phyloP scores from a whole-genome alignment of 2,797 vertebrate species.

The Diplodus sargus region DNA sequence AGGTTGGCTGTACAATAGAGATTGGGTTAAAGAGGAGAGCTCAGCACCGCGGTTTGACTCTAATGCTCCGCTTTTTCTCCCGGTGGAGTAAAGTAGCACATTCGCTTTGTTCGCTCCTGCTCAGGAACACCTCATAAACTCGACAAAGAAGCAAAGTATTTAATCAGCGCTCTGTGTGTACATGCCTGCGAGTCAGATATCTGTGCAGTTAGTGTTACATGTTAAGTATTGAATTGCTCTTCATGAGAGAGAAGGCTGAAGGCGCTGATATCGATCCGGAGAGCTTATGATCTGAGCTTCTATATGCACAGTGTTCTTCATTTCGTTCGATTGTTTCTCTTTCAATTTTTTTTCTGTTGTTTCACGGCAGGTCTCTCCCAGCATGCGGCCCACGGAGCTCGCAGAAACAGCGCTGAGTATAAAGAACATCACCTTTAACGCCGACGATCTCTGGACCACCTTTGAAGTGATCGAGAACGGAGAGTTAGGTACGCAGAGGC shows the following conservation, averaged over 20 bases:
- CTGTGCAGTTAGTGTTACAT: conserved; percentile 17
- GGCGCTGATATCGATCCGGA: conserved; percentile 8
- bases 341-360: neutral
- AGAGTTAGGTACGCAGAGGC: conserved; percentile 87
- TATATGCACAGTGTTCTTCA: conserved; percentile 2
- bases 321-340: neutral
- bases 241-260: conserved; percentile 20
- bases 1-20: conserved; percentile 28
- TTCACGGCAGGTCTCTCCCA: conserved; percentile 88
- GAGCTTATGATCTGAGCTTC: conserved; percentile 17
- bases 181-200: conserved; percentile 13
- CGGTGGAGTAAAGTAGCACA: conserved; percentile 29
- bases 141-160: conserved; percentile 18
- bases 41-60: conserved; percentile 31
- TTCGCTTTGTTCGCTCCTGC: conserved; percentile 14
- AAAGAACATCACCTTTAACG: conserved; percentile 83
- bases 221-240: conserved; percentile 27
- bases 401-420: conserved; percentile 88
- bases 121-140: conserved; percentile 27
- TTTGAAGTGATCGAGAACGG: conserved; percentile 97
- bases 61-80: conserved; percentile 35
- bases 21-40: conserved; percentile 49
- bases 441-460: conserved; percentile 89
- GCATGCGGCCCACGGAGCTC: conserved; percentile 90
- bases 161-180: conserved; percentile 15